A percentile compares a stretch with the other conserved stretches of the same genome.
These are phyloP conservation scores for Apocheima hispidaria DNA, from an alignment of 2,888 invertebrate species.

Conservation along the genomic window DNA sequence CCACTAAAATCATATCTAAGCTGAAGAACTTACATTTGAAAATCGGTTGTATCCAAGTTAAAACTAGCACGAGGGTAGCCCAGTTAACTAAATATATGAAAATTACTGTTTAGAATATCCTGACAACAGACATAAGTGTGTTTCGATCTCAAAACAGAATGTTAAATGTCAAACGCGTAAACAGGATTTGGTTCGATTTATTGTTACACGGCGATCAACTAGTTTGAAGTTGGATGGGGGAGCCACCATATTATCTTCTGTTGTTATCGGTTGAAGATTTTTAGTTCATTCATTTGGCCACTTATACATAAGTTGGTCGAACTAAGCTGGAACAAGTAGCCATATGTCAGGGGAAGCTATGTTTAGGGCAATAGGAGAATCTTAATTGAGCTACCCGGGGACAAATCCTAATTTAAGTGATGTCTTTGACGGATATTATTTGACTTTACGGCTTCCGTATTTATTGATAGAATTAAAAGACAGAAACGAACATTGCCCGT, in stretches of 20 bases:
- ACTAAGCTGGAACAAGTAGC: not conserved
- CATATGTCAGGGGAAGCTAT: conserved; percentile 19
- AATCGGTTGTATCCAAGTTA: conserved; percentile 45
- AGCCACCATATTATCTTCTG: not conserved
- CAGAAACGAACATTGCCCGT: no score
- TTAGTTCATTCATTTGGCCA: conserved; percentile 1
- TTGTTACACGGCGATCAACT: conserved; percentile 14
- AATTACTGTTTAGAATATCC: conserved; percentile 72
- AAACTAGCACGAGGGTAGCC: conserved; percentile 62
- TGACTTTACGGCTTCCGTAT: no score
- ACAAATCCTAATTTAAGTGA: conserved; percentile 4
- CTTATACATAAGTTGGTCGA: not conserved
- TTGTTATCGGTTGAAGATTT: not conserved
- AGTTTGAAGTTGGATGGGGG: not conserved
- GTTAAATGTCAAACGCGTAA: conserved; percentile 46
- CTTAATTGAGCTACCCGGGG: conserved; percentile 9
- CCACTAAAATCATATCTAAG: conserved; percentile 40
- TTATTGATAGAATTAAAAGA: no score
- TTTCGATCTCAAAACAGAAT: conserved; percentile 44
- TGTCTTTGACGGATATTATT: no score
- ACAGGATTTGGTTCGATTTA: conserved; percentile 44
- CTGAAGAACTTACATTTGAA: conserved; percentile 42
- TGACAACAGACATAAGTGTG: conserved; percentile 68
- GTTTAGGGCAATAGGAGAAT: conserved; percentile 6
- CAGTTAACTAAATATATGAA: conserved; percentile 78